Evolutionary conservation across 2,888 invertebrate genomes (phyloP).

Genomic region (Drosophila antonietae): DNA sequence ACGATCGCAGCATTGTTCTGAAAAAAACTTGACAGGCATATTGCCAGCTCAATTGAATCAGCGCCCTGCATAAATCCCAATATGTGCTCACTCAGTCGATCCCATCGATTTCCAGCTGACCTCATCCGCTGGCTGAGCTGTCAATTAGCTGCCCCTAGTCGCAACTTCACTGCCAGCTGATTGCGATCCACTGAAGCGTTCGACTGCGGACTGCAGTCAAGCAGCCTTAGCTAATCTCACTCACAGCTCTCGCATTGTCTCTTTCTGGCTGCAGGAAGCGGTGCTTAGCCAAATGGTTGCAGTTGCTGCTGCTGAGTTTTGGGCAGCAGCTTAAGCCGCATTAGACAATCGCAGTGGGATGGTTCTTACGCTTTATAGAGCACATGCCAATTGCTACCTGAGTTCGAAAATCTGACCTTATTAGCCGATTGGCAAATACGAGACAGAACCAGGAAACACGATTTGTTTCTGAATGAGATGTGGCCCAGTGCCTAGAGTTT

Average conservation of each 20-base stretch:
- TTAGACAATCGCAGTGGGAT: conserved; percentile 49
- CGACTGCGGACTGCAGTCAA: conserved; percentile 31
- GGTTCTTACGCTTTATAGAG: conserved; percentile 5
- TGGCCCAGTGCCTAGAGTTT: neutral
- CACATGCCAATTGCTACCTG: conserved; percentile 34
- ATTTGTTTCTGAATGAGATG: conserved; percentile 16
- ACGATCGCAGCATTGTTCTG: neutral
- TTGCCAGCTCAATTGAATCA: conserved; percentile 2
- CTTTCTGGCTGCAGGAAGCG: conserved; percentile 29
- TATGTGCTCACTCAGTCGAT: neutral
- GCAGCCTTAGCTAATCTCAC: conserved; percentile 35
- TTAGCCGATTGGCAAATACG: conserved; percentile 56
- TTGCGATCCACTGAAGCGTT: conserved; percentile 49
- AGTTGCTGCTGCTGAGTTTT: conserved; percentile 2
- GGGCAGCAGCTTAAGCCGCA: conserved; percentile 37
- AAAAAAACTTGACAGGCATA: neutral
- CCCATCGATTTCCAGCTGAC: conserved; percentile 45
- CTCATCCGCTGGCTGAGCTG: conserved; percentile 52
- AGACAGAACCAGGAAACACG: neutral
- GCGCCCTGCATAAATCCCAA: conserved; percentile 2
- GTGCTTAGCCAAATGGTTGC: conserved; percentile 27
- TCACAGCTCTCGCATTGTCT: neutral
- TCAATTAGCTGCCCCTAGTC: conserved; percentile 38
- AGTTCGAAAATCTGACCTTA: conserved; percentile 39
- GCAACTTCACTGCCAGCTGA: conserved; percentile 14